These are phyloP conservation scores for Anadara kagoshimensis DNA, from an alignment of 1,140 invertebrate species.

Conservation along the genomic window DNA sequence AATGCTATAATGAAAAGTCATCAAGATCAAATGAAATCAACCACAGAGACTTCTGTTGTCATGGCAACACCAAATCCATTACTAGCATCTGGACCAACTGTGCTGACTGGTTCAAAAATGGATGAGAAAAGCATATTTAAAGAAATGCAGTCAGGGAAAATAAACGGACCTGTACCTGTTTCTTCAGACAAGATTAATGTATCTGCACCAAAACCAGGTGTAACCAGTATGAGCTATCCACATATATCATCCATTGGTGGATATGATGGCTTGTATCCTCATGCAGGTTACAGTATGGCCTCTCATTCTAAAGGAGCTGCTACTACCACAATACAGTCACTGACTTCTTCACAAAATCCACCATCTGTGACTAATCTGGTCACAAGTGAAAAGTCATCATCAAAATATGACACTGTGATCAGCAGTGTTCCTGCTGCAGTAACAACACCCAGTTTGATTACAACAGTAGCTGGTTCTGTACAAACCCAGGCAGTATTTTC, in stretches of 20 bases:
- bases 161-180: too few species aligned
- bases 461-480: too few species aligned
- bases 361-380: neutral
- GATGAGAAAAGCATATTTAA: too few species aligned
- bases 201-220: neutral
- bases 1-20: too few species aligned
- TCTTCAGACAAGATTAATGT: neutral
- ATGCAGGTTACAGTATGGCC: too few species aligned
- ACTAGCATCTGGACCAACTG: too few species aligned
- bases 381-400: neutral
- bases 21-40: too few species aligned
- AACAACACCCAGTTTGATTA: neutral
- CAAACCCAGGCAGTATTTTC: neutral
- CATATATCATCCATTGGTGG: too few species aligned
- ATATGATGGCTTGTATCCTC: too few species aligned
- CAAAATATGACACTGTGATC: neutral
- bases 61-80: constrained; percentile 4
- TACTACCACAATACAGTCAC: neutral
- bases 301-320: too few species aligned
- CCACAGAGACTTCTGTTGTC: constrained; percentile 4
- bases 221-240: neutral
- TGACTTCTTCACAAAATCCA: neutral
- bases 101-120: too few species aligned
- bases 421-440: neutral
- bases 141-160: too few species aligned